Conservation (phyloP, 2,113 vertebrate species). For the Bos indicus region DNA sequence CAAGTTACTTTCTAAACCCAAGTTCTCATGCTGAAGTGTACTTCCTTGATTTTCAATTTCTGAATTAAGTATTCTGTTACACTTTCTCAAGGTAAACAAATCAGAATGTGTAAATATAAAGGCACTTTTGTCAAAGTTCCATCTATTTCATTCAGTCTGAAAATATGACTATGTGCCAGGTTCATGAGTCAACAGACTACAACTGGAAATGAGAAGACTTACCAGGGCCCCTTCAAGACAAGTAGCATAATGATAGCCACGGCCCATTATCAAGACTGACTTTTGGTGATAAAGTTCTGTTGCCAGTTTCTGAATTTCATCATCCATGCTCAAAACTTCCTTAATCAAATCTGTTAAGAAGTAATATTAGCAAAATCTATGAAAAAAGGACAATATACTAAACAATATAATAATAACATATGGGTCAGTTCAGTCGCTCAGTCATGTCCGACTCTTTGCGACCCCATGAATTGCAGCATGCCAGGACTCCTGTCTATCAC, state of each 20-base stretch:
- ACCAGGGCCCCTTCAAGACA: conserved; percentile 98
- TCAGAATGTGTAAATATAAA: neutral
- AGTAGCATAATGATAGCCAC: conserved; percentile 97
- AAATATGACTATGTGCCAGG: neutral
- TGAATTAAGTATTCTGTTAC: neutral
- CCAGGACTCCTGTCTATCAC: no score
- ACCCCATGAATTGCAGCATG: no score
- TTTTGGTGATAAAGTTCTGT: conserved; percentile 96
- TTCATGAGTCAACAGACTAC: neutral
- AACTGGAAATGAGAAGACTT: conserved; percentile 54
- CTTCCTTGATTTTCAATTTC: conserved; percentile 35
- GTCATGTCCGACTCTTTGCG: no score
- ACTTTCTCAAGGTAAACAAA: conserved; percentile 31
- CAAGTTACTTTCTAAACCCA: neutral
- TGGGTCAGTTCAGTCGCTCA: neutral
- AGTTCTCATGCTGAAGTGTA: neutral
- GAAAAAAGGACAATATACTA: neutral
- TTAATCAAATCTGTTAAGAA: conserved; percentile 91
- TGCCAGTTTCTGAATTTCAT: conserved; percentile 97
- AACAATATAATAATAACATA: neutral
- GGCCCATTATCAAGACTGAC: conserved; percentile 98
- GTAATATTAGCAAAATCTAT: conserved; percentile 30
- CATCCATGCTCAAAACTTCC: conserved; percentile 95
- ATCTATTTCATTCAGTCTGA: neutral
- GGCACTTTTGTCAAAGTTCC: neutral